Percentiles rank a stretch among this genome's conserved stretches.
Evolutionary conservation across 2,113 vertebrate species (phyloP).

Genomic region (Erpornis zantholeuca): DNA sequence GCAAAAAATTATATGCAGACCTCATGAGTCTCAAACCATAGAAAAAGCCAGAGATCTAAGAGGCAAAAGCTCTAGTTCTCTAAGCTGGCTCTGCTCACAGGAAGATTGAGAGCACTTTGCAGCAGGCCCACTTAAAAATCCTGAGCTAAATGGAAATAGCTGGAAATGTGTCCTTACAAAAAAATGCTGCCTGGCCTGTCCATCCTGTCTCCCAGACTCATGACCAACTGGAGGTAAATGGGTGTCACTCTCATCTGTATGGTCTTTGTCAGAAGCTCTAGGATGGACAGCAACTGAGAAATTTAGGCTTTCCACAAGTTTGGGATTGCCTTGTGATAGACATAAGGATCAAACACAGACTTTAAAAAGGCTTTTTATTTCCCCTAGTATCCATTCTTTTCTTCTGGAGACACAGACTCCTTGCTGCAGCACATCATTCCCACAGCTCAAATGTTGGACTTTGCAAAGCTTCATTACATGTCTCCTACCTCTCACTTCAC

Average conservation of each 20-base stretch:
- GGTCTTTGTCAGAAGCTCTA: background rate
- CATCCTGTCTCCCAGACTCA: background rate
- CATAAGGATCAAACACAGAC: background rate
- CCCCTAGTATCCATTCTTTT: background rate
- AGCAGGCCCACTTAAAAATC: background rate
- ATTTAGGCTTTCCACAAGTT: background rate
- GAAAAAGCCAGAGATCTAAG: background rate
- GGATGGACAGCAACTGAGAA: background rate
- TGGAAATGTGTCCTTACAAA: fast-evolving
- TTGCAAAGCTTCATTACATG: background rate
- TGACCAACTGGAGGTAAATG: fast-evolving
- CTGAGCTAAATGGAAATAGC: background rate
- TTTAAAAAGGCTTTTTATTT: background rate
- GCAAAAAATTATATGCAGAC: background rate
- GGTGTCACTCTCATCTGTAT: background rate
- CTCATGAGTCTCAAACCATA: background rate
- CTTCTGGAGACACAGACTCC: background rate
- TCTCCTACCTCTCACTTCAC: background rate
- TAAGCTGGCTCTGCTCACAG: background rate
- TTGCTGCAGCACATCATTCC: background rate
- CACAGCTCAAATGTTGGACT: background rate
- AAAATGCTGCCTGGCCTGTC: background rate
- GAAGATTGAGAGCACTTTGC: background rate
- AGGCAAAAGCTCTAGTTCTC: background rate
- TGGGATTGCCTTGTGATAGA: background rate